Percentiles rank a stretch among this genome's conserved stretches.
Evolutionary conservation across 2,797 vertebrate genomes (phyloP).

Genomic region (Simalia tracyae): DNA sequence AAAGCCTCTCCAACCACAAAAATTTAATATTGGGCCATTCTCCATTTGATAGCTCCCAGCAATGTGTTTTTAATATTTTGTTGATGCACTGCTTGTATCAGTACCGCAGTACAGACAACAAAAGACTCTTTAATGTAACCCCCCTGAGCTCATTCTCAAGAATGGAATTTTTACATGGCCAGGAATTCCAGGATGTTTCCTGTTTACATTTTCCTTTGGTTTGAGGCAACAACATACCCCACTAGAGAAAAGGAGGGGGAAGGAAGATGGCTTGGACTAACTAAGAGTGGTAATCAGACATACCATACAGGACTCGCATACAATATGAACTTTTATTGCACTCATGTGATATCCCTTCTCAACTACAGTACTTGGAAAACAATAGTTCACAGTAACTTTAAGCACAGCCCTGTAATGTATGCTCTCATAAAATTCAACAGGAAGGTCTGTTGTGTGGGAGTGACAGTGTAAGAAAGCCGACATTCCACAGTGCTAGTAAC

Average conservation of each 20-base stretch:
- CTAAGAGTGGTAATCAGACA: neutral
- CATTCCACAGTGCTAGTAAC: neutral
- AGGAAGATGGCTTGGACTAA: neutral
- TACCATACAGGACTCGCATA: neutral
- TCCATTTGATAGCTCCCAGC: constrained; percentile 7
- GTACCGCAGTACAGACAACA: neutral
- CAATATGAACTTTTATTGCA: neutral
- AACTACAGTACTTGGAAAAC: constrained; percentile 13
- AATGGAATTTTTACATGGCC: constrained; percentile 49
- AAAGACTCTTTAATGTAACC: constrained; percentile 17
- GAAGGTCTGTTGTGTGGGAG: constrained; percentile 10
- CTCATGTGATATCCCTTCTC: neutral
- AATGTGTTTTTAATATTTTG: constrained; percentile 20
- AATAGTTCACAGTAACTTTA: constrained; percentile 13
- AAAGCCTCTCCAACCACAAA: neutral
- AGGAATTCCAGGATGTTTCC: constrained; percentile 63
- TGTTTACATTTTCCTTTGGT: constrained; percentile 60
- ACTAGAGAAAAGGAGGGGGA: constrained; percentile 22
- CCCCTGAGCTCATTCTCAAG: constrained; percentile 31
- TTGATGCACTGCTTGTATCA: constrained; percentile 2
- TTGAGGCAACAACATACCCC: constrained; percentile 51
- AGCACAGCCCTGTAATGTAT: neutral
- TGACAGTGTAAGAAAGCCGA: neutral
- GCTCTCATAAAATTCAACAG: constrained; percentile 8
- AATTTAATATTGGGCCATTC: neutral